Base-by-base conservation (phyloP, 1,140 invertebrate genomes). In the Triops longicaudatus region DNA sequence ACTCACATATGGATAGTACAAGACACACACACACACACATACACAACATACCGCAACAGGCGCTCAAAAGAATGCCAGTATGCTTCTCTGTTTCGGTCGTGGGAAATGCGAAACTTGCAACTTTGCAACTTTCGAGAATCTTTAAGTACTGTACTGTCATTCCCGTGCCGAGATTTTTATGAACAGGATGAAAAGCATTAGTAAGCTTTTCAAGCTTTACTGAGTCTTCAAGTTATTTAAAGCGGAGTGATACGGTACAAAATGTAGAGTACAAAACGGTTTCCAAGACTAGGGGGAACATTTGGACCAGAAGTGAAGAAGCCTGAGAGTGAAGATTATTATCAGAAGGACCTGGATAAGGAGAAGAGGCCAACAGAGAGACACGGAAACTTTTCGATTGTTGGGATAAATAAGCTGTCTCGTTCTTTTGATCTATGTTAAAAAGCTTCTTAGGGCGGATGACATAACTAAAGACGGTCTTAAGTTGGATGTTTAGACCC, bases 271-370 rank as follows among this genome's bases (percentile, higher is more conserved):
- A 37, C 7, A 37, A 37, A 37, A 37, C n/a, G 31, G 31, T 37
- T 37, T 37, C 31, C 81, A 82, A 50, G 80, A 81, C 1, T 83
- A 84, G 12, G 85, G 86, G 79, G 85, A 85, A 78, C 22, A 90
- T 80, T 86, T 88, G 82, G 87, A 37, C 31, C 31, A 37, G 31
- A 37, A 37, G 31, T 37, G 22, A 22, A 22, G 50, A 63, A 63
- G 17, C 6, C 17, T 6, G 3, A 3, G 50, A 63, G 50, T 63
- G 50, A 63, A 63, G 50, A 63, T 63, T 22, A 63, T 63, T 63
- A 63, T 63, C 50, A 63, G 50, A 4, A 2, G 7, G 31, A 37
- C 31, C 31, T 7, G 31, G 2, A 4, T 37, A 7, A 37, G 31
- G 50, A 6, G 5, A n/a, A 1, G 14, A 5, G 50, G 50, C 17